Conservation (phyloP, 2,113 vertebrate genomes). For the Cololabis saira region DNA sequence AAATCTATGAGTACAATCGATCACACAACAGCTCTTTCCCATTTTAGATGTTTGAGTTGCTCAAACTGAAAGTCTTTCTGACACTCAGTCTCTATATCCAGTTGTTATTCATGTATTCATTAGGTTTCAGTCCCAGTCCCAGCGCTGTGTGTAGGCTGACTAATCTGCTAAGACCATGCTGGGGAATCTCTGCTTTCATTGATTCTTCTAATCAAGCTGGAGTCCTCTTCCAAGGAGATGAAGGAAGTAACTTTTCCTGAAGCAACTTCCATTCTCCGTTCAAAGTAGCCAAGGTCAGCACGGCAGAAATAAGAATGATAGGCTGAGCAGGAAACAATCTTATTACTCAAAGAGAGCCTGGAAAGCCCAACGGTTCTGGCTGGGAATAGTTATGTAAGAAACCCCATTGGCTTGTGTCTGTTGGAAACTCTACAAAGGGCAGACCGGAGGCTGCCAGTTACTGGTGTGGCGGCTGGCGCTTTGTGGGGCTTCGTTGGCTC, state of each 20-base stretch:
- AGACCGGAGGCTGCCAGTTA: constrained; percentile 56
- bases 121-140: too few relatives aligned
- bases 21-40: too few relatives aligned
- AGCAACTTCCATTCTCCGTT: constrained; percentile 33
- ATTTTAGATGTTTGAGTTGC: too few relatives aligned
- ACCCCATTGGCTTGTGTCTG: constrained; percentile 70
- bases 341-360: constrained; percentile 57
- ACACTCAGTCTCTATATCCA: too few relatives aligned
- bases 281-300: constrained; percentile 47
- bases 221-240: constrained; percentile 18
- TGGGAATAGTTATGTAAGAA: constrained; percentile 69
- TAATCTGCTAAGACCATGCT: too few relatives aligned
- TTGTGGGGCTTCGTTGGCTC: constrained; percentile 60
- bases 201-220: neutral
- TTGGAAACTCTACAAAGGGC: constrained; percentile 67
- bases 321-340: constrained; percentile 62
- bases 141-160: too few relatives aligned
- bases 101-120: too few relatives aligned
- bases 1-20: too few relatives aligned
- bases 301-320: constrained; percentile 50
- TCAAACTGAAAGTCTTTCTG: too few relatives aligned
- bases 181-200: too few relatives aligned
- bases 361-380: constrained; percentile 62
- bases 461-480: constrained; percentile 72
- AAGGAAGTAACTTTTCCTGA: constrained; percentile 40